Conservation (phyloP, 2,797 vertebrate genomes). For the Anabas testudineus region DNA sequence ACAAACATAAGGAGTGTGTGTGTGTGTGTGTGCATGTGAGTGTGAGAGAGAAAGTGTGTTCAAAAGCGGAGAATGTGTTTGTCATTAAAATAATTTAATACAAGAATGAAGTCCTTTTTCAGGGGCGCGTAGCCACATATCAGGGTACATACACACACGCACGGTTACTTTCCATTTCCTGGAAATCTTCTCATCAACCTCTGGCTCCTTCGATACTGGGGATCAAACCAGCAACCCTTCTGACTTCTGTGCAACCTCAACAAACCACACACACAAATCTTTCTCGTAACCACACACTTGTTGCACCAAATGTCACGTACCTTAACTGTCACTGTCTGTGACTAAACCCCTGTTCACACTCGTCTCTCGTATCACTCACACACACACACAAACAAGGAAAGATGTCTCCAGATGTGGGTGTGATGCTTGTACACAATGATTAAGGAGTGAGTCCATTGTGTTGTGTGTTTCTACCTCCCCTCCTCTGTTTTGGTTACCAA, state of each 20-base stretch:
- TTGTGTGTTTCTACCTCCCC: conserved; percentile 65
- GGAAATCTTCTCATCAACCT: conserved; percentile 21
- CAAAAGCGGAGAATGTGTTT: conserved; percentile 74
- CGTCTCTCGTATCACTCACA: conserved; percentile 7
- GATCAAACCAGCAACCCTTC: conserved; percentile 31
- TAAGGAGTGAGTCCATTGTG: conserved; percentile 32
- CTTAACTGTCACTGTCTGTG: conserved; percentile 37
- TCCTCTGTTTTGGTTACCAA: conserved; percentile 76
- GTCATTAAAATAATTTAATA: conserved; percentile 78
- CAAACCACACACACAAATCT: conserved; percentile 23
- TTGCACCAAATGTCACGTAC: conserved; percentile 35
- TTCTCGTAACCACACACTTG: conserved; percentile 17
- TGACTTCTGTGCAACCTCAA: conserved; percentile 19
- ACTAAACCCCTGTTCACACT: conserved; percentile 45
- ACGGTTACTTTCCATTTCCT: conserved; percentile 14
- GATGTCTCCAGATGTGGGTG: conserved; percentile 65
- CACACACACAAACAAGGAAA: conserved; percentile 35
- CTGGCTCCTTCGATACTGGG: conserved; percentile 4
- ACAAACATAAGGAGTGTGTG: conserved; percentile 60
- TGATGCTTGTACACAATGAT: conserved; percentile 59
- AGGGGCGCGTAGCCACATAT: conserved; percentile 49
- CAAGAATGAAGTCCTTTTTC: conserved; percentile 65
- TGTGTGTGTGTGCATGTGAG: conserved; percentile 23
- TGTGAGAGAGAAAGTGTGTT: conserved; percentile 15
- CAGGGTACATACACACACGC: conserved; percentile 35